Percentiles rank a stretch among this genome's conserved stretches.
phyloP scores from a whole-genome alignment of 2,888 invertebrate species.

The Xestoiulus laeticollis region DNA sequence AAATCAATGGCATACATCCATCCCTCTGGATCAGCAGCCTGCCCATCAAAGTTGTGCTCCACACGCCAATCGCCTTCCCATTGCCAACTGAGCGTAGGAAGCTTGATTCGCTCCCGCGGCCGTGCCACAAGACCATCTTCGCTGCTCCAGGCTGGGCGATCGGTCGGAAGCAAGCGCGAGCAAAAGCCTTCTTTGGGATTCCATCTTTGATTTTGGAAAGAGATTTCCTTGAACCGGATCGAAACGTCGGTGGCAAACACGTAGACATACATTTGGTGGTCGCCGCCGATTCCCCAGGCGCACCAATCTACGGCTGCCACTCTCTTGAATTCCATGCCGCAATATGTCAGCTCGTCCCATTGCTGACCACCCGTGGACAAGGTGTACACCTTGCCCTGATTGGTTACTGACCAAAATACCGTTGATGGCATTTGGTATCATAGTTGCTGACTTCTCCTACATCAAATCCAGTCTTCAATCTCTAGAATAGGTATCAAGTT shows the following conservation, averaged over 20 bases:
- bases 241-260: constrained; percentile 90
- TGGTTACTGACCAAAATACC: constrained; percentile 74
- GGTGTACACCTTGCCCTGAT: constrained; percentile 87
- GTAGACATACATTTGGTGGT: constrained; percentile 90
- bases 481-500: too few species aligned
- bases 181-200: constrained; percentile 88
- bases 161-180: constrained; percentile 83
- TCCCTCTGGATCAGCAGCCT: constrained; percentile 66
- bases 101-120: constrained; percentile 79
- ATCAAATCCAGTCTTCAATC: neutral
- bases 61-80: constrained; percentile 94
- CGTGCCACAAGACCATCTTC: constrained; percentile 82
- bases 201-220: constrained; percentile 94
- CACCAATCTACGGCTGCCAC: constrained; percentile 74
- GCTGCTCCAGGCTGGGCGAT: constrained; percentile 85
- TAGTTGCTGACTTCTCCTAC: neutral
- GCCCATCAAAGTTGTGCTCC: constrained; percentile 61
- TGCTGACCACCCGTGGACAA: constrained; percentile 81
- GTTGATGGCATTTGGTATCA: constrained; percentile 54
- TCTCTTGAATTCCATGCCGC: constrained; percentile 88
- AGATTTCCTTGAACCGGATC: constrained; percentile 87
- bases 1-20: constrained; percentile 96
- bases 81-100: constrained; percentile 95
- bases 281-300: constrained; percentile 92
- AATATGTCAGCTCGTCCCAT: constrained; percentile 87